Base-by-base conservation (phyloP, 2,888 invertebrate species). In the Empis stercorea region DNA sequence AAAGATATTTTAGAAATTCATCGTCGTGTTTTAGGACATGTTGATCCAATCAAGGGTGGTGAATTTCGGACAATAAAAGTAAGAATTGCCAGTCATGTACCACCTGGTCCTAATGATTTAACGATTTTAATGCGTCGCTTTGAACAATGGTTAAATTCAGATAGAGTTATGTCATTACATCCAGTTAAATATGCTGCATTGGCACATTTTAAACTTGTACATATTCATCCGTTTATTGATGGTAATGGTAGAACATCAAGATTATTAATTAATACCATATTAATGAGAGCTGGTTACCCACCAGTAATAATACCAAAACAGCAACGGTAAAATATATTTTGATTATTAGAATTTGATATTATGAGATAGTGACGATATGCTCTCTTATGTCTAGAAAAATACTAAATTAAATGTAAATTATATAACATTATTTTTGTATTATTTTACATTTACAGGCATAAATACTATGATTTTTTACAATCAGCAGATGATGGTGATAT, bases 191-290 rank as follows among this genome's bases (percentile, higher is more conserved):
- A 87, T 63, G 95, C 96, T 44, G 96, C 97, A 0, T 71, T 96
- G 46, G 95, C 94, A 0, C 97, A 97, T 71, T 97, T 96, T 70
- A 94, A 94, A 71, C 68, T 97, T n/a, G 97, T 97, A 0, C 87
- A 88, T 63, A 94, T 97, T 56, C 97, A 97, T 72, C 97, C 97
- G 0, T 97, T 97, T 71, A 78, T 85, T 3, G 96, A 97, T 68
- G 96, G 97, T 43, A 97, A 97, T 62, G 97, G 96, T 0, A 78
- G 97, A 60, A 96, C 96, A 1, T 92, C 94, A 13, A 77, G 97
- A 27, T 74, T 97, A 20, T 76, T 97, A 2, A 96, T 97, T 95
- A 97, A 97, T 70, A 78, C 94, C 56, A 80, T 97, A 52, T 76
- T 97, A 30, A 88, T 97, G 87, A 87, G 85, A 66, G 88, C 89